These are phyloP conservation scores for Bos indicus DNA, from an alignment of 2,113 vertebrate genomes.

Conservation along the genomic window DNA sequence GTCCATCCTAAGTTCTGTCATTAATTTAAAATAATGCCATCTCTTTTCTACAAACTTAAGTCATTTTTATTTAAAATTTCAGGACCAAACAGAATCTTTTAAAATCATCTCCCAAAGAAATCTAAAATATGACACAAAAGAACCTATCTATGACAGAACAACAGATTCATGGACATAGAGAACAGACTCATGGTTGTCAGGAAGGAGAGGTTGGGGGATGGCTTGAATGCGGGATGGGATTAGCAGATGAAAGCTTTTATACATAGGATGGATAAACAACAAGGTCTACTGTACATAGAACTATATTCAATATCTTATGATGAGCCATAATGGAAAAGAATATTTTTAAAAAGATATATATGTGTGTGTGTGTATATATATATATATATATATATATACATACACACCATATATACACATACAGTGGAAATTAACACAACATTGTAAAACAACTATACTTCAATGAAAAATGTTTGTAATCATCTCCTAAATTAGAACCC, in stretches of 20 bases:
- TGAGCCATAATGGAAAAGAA: neutral
- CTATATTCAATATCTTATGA: neutral
- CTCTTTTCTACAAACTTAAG: neutral
- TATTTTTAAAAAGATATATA: neutral
- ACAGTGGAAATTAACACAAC: neutral
- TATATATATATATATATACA: neutral
- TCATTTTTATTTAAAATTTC: constrained; percentile 6
- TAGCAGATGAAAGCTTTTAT: neutral
- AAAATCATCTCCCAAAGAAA: neutral
- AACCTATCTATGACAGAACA: neutral
- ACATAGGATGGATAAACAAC: neutral
- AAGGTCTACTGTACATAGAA: neutral
- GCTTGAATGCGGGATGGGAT: neutral
- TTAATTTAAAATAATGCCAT: neutral
- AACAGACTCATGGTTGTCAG: neutral
- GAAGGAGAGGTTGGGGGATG: neutral
- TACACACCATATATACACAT: neutral
- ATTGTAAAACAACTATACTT: neutral
- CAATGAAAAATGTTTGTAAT: neutral
- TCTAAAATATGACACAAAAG: neutral
- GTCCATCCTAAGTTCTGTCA: neutral
- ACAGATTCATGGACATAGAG: neutral
- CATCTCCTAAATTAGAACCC: neutral
- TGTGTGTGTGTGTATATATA: neutral
- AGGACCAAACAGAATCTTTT: neutral